Conservation (phyloP, 2,888 invertebrate genomes). For the Nipponacmea schrenckii region DNA sequence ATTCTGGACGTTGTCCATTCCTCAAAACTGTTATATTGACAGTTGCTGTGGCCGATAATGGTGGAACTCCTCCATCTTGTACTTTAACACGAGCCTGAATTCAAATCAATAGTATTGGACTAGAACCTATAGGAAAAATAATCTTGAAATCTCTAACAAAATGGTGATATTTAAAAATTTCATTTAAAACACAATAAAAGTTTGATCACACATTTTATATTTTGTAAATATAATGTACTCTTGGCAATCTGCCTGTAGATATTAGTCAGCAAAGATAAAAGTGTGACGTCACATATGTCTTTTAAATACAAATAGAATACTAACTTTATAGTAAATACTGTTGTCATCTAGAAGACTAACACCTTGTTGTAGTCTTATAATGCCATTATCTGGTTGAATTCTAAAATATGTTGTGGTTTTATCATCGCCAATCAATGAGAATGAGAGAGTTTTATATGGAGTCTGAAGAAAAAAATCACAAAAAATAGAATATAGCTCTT, state of each 20-base stretch:
- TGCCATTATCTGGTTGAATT: conserved; percentile 30
- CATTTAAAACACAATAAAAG: too few relatives aligned
- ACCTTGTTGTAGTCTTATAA: conserved; percentile 27
- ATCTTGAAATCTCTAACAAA: too few relatives aligned
- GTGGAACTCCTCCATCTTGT: conserved; percentile 57
- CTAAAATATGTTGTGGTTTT: conserved; percentile 43
- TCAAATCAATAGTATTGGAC: not conserved
- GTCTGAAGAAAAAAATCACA: conserved; percentile 28
- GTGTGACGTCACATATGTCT: too few relatives aligned
- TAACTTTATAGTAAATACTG: conserved; percentile 44
- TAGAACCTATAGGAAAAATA: too few relatives aligned
- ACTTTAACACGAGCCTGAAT: conserved; percentile 48
- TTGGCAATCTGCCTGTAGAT: too few relatives aligned
- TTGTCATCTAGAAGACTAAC: conserved; percentile 43
- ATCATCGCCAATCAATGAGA: conserved; percentile 37
- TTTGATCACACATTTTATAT: too few relatives aligned
- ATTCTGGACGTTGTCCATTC: conserved; percentile 44
- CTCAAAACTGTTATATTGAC: conserved; percentile 44
- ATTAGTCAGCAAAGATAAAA: too few relatives aligned
- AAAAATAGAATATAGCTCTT: too few relatives aligned
- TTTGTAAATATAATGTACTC: too few relatives aligned
- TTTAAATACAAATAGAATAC: conserved; percentile 13
- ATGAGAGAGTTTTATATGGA: conserved; percentile 42
- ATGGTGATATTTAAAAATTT: too few relatives aligned
- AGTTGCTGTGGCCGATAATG: conserved; percentile 43